Conservation (phyloP, 2,888 invertebrate genomes). For the Dryococelus australis region DNA sequence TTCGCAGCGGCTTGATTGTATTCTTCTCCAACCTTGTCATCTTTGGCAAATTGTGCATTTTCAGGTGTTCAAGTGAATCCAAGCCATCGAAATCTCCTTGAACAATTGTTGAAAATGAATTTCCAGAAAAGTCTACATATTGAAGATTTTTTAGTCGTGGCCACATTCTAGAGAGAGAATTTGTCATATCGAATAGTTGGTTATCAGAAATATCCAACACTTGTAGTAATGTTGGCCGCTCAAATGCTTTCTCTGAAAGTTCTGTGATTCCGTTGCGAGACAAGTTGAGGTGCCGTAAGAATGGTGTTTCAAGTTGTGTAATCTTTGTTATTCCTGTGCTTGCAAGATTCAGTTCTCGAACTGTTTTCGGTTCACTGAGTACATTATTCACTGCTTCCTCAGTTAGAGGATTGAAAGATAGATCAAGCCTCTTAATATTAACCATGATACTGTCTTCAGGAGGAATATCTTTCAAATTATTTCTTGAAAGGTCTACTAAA, state of each 20-base stretch:
- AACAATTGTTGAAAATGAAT: slow-evolving; percentile 79
- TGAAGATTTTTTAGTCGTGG: slow-evolving; percentile 74
- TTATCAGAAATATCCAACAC: slow-evolving; percentile 80
- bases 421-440: slow-evolving; percentile 84
- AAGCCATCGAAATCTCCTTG: slow-evolving; percentile 79
- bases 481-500: slow-evolving; percentile 79
- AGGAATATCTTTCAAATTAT: slow-evolving; percentile 80
- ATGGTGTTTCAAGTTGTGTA: slow-evolving; percentile 74
- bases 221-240: slow-evolving; percentile 81
- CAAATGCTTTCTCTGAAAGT: slow-evolving; percentile 73
- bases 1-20: slow-evolving; percentile 76
- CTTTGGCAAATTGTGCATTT: slow-evolving; percentile 71
- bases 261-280: slow-evolving; percentile 76
- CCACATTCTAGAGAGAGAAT: slow-evolving; percentile 72
- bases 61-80: slow-evolving; percentile 63
- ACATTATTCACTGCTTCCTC: slow-evolving; percentile 77
- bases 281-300: slow-evolving; percentile 78
- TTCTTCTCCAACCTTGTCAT: slow-evolving; percentile 83
- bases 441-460: slow-evolving; percentile 86
- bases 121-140: slow-evolving; percentile 79
- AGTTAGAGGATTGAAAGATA: slow-evolving; percentile 84
- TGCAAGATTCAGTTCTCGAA: slow-evolving; percentile 78
- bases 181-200: slow-evolving; percentile 66
- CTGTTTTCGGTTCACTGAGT: slow-evolving; percentile 87
- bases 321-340: slow-evolving; percentile 72